Conservation (phyloP, 2,797 vertebrate genomes). For the Taenioides sp. region DNA sequence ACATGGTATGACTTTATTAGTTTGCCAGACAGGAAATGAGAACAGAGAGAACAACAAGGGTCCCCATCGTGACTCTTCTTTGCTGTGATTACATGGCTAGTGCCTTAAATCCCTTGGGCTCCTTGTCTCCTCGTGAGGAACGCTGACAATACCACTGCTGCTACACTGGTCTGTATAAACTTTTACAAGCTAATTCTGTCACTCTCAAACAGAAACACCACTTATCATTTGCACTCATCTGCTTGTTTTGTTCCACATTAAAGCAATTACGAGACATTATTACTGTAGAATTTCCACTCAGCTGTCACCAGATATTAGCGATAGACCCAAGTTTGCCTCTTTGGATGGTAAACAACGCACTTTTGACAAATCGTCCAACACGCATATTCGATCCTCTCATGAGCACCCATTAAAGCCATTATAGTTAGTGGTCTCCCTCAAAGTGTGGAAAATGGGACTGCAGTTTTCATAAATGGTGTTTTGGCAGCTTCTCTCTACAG, state of each 20-base stretch:
- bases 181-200: slow-evolving; percentile 7
- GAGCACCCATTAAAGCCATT: slow-evolving; percentile 53
- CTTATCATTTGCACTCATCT: slow-evolving; percentile 19
- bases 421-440: slow-evolving; percentile 40
- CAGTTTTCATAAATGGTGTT: slow-evolving; percentile 60
- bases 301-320: slow-evolving; percentile 36
- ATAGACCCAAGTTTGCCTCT: slow-evolving; percentile 30
- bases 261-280: slow-evolving; percentile 20
- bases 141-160: background rate
- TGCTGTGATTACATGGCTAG: slow-evolving; percentile 1
- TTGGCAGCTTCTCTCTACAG: slow-evolving; percentile 49
- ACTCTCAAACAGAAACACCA: slow-evolving; percentile 12
- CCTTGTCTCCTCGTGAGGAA: slow-evolving; percentile 7
- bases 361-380: slow-evolving; percentile 45
- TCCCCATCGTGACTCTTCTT: background rate
- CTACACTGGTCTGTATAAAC: background rate
- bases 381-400: slow-evolving; percentile 25
- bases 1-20: slow-evolving; percentile 6
- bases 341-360: slow-evolving; percentile 49
- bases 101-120: slow-evolving; percentile 4
- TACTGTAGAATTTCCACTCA: slow-evolving; percentile 21
- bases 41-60: slow-evolving; percentile 1
- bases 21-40: slow-evolving; percentile 3
- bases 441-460: slow-evolving; percentile 63
- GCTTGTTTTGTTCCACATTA: slow-evolving; percentile 9